Percentiles rank a stretch among this genome's conserved stretches.
phyloP scores from a whole-genome alignment of 2,888 invertebrate species.

The Emmelina monodactyla region DNA sequence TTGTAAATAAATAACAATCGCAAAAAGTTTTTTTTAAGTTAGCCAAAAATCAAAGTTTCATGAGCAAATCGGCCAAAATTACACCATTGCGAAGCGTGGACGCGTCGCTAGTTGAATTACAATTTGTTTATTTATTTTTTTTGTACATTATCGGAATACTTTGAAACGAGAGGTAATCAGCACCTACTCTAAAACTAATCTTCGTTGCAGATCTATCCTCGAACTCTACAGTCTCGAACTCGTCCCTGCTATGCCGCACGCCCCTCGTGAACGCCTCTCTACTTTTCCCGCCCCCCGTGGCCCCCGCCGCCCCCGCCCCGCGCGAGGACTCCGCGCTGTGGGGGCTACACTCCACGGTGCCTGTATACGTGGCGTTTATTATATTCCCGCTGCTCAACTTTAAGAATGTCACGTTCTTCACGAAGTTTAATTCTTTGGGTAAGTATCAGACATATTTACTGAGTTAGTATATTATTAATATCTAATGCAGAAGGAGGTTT shows the following conservation, averaged over 20 bases:
- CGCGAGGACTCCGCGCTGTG: constrained; percentile 64
- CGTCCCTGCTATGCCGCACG: constrained; percentile 51
- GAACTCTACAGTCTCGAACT: constrained; percentile 22
- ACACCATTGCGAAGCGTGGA: no score
- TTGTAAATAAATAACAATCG: no score
- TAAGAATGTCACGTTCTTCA: constrained; percentile 88
- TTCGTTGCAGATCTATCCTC: background rate
- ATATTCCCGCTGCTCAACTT: constrained; percentile 86
- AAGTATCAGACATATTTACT: no score
- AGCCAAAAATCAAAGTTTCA: no score
- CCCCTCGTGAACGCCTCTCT: constrained; percentile 27
- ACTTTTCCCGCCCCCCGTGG: constrained; percentile 19
- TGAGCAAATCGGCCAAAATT: no score
- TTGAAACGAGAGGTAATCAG: no score
- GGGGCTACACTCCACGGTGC: constrained; percentile 81
- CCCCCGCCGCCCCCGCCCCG: constrained; percentile 17
- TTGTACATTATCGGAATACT: no score
- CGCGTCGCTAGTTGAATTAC: no score
- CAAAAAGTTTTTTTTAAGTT: no score
- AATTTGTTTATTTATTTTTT: no score
- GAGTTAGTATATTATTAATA: no score
- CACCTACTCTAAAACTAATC: no score
- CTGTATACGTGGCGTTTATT: constrained; percentile 77
- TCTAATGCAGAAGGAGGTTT: background rate
- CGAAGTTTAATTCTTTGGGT: constrained; percentile 92